A percentile compares a stretch with the other conserved stretches of the same genome.
These are phyloP conservation scores for Myripristis jacobus DNA, from an alignment of 2,797 vertebrate genomes.

Conservation along the genomic window DNA sequence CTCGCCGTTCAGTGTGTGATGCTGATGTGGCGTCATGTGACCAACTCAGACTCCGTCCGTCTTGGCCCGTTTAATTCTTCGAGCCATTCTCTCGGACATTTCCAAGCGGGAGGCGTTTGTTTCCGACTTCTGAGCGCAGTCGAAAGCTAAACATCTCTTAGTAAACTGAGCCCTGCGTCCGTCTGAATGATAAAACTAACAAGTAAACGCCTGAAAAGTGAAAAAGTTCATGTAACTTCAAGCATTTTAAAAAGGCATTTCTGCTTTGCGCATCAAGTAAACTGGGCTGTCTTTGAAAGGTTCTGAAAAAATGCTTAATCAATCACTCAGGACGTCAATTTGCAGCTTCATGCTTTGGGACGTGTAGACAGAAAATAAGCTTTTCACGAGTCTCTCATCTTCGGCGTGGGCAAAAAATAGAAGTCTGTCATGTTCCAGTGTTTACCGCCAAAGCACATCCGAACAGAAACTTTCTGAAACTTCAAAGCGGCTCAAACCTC, in stretches of 20 bases:
- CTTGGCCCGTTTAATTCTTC: too few relatives aligned
- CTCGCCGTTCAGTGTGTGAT: too few relatives aligned
- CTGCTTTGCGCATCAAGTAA: conserved; percentile 1
- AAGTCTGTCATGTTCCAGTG: conserved; percentile 33
- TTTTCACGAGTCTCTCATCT: conserved; percentile 39
- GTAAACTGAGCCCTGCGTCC: neutral
- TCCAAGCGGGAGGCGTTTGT: too few relatives aligned
- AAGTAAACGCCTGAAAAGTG: neutral
- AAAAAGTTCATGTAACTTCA: neutral
- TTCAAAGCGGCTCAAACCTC: conserved; percentile 24
- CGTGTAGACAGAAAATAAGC: conserved; percentile 8
- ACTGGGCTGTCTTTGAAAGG: neutral
- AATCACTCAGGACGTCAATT: conserved; percentile 5
- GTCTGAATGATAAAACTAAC: neutral
- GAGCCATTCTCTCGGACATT: too few relatives aligned
- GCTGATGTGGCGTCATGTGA: too few relatives aligned
- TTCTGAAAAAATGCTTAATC: neutral
- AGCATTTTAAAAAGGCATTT: neutral
- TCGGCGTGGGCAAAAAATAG: conserved; percentile 13
- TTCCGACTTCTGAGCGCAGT: too few relatives aligned
- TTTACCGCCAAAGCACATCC: conserved; percentile 43
- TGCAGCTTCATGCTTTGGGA: conserved; percentile 11
- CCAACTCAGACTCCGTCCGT: too few relatives aligned
- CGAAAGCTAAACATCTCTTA: too few relatives aligned
- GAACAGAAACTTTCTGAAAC: conserved; percentile 30